These are phyloP conservation scores for Himalopsyche anomala DNA, from an alignment of 2,888 invertebrate genomes.

Conservation along the genomic window DNA sequence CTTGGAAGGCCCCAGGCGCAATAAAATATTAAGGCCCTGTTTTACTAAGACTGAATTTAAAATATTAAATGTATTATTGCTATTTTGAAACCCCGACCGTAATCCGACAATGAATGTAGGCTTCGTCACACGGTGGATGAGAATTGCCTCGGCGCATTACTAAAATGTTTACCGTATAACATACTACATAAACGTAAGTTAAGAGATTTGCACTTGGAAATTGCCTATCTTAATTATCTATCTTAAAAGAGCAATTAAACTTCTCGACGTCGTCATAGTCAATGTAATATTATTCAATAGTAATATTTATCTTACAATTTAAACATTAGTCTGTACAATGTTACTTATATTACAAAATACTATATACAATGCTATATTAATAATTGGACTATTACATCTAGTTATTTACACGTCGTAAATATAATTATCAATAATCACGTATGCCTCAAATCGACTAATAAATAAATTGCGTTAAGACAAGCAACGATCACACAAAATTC, in stretches of 20 bases:
- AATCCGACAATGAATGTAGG: too few species aligned
- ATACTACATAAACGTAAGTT: background rate
- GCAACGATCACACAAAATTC: background rate
- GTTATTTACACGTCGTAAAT: background rate
- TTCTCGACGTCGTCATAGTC: too few species aligned
- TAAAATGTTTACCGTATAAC: background rate
- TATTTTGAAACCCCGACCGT: too few species aligned
- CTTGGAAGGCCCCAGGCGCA: too few species aligned
- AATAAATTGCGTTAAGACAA: background rate
- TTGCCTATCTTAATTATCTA: slow-evolving; percentile 16
- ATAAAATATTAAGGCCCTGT: too few species aligned
- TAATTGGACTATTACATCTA: slow-evolving; percentile 34
- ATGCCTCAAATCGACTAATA: slow-evolving; percentile 14
- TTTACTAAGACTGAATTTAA: too few species aligned
- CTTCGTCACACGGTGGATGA: too few species aligned
- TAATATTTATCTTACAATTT: background rate
- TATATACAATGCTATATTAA: background rate
- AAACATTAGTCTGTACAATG: background rate
- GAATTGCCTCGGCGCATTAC: too few species aligned
- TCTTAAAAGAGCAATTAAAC: too few species aligned
- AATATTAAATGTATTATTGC: too few species aligned
- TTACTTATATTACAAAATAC: background rate
- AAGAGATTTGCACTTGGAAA: background rate
- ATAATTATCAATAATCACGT: slow-evolving; percentile 20
- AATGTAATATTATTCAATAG: background rate